phyloP scores from a whole-genome alignment of 1,140 invertebrate genomes.

The Orchestia grillus region DNA sequence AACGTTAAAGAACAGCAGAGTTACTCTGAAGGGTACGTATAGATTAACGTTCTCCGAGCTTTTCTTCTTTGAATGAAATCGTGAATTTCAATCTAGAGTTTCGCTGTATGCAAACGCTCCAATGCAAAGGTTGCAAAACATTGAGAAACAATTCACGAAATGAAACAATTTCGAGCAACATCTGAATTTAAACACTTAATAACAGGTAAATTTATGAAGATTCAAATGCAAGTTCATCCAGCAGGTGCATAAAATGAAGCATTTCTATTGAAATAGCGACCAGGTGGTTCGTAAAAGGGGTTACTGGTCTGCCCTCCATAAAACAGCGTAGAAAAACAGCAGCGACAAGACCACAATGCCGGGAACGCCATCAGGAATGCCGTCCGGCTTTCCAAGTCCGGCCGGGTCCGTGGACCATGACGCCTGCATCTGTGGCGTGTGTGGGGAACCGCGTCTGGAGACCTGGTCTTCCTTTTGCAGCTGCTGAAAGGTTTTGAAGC shows the following conservation, averaged over 20 bases:
- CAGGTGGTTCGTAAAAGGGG: neutral
- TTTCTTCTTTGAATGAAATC: neutral
- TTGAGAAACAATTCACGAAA: neutral
- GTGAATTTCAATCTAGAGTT: neutral
- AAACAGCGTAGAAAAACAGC: neutral
- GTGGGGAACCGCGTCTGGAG: neutral
- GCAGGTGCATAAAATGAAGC: neutral
- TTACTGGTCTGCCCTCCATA: neutral
- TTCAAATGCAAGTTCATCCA: neutral
- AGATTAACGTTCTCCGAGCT: neutral
- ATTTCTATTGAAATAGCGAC: neutral
- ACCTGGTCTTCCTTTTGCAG: neutral
- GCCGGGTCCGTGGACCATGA: neutral
- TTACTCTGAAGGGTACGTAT: too few species aligned
- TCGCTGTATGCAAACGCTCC: neutral
- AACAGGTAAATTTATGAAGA: neutral
- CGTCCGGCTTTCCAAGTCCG: neutral
- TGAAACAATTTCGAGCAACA: neutral
- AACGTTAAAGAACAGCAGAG: neutral
- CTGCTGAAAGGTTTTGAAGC: neutral
- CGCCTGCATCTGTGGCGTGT: neutral
- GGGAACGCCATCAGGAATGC: conserved; percentile 35
- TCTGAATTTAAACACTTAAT: neutral
- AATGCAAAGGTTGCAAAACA: neutral
- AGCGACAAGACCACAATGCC: neutral